Base-by-base conservation (phyloP, 35 echinoderm and acorn worm species). In the Lytechinus variegatus region DNA sequence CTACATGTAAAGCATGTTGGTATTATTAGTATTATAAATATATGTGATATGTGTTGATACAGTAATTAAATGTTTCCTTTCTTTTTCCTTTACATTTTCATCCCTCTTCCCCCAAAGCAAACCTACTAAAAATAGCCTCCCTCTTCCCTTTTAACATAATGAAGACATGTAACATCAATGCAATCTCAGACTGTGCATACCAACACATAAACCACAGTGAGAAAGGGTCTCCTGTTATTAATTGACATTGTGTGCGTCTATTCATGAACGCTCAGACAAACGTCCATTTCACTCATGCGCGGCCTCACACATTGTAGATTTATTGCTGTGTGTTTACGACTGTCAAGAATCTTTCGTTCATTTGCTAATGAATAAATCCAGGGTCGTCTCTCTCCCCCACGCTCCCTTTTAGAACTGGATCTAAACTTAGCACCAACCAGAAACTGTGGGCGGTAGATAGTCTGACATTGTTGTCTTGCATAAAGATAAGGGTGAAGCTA, bases 311-410 rank as follows among this genome's bases (percentile, higher is more conserved):
- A 79, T 79, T 79, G n/a, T 79, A 79, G 16, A 79, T 79, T 79
- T 79, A 79, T 79, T 79, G 66, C 66, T 79, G 66, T 79, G 66
- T 79, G 66, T 79, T 79, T 79, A 79, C n/a, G 19, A 27, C n/a
- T 24, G 66, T 79, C 19, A 24, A 7, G 66, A 79, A 79, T 79
- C n/a, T 24, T 79, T 8, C 66, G 24, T 79, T 79, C 66, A 79
- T 79, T 79, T 19, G 66, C 19, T 79, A 79, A 79, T 79, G 66
- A n/a, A 79, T 24, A 79, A 24, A 79, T 7, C 66, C 66, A 79
- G 66, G 66, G 66, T 79, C 3, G 19, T 16, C 5, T 4, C n/a
- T n/a, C 6, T 16, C 5, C 4, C n/a, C 6, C 6, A 7, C 3
- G 56, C 56, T 58, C 66, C 66, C n/a, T 19, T 79, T 79, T 24